Percentiles rank a stretch among this genome's conserved stretches.
Conservation (phyloP, 2,113 vertebrate species). For the Nothocercus nigrocapillus region DNA sequence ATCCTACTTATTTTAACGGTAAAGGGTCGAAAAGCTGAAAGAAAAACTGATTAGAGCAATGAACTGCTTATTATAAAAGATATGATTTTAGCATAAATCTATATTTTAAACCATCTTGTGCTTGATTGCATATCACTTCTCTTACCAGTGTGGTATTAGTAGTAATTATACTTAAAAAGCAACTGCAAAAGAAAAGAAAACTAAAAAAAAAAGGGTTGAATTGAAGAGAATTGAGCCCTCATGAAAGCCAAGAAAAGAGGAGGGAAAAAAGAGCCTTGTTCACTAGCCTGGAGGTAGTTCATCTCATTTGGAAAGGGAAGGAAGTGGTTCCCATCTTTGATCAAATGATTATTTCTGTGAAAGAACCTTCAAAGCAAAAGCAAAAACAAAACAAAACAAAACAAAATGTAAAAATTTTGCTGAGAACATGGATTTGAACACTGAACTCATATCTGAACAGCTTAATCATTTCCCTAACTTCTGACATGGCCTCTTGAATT, state of each 20-base stretch:
- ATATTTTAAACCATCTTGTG: slow-evolving; percentile 28
- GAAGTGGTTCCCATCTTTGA: not conserved
- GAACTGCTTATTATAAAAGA: slow-evolving; percentile 45
- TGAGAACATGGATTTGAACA: not conserved
- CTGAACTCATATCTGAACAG: not conserved
- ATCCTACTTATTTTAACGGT: slow-evolving; percentile 47
- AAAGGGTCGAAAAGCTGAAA: slow-evolving; percentile 22
- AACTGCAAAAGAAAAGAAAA: too few species aligned
- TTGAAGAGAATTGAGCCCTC: too few species aligned
- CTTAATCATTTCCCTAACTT: not conserved
- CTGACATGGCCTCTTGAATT: not conserved
- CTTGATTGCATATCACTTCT: slow-evolving; percentile 41
- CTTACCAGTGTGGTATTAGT: not conserved
- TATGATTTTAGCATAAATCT: slow-evolving; percentile 51
- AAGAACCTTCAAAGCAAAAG: not conserved
- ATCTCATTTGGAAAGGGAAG: not conserved
- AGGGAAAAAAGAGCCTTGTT: not conserved
- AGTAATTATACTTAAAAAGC: not conserved
- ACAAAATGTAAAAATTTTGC: not conserved
- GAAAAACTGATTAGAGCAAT: slow-evolving; percentile 54
- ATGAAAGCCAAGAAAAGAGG: not conserved
- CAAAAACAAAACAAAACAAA: too few species aligned
- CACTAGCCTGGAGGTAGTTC: not conserved
- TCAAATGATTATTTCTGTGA: not conserved
- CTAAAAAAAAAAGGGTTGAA: too few species aligned